These are phyloP conservation scores for Catharus bicknelli DNA, from an alignment of 2,113 vertebrate species.

Conservation along the genomic window DNA sequence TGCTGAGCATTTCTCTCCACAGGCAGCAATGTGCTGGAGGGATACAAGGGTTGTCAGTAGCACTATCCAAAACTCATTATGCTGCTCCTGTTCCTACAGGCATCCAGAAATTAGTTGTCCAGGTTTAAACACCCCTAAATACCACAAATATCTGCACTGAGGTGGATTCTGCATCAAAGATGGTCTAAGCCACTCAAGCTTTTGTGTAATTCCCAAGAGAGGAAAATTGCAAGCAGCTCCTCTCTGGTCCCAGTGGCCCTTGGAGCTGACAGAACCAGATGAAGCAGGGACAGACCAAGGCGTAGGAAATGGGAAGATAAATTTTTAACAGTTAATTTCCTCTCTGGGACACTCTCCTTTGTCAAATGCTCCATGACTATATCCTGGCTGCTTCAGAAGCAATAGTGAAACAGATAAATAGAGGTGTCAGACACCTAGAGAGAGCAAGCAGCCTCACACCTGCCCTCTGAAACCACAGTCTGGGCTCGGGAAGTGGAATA, in stretches of 20 bases:
- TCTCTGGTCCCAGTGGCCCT: not conserved
- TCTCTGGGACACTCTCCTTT: not conserved
- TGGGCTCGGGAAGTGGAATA: not conserved
- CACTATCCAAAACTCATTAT: fast-evolving
- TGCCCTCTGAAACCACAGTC: fast-evolving
- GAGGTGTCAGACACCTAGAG: not conserved
- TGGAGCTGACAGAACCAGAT: not conserved
- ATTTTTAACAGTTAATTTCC: not conserved
- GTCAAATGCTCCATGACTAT: too few species aligned
- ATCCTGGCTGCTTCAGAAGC: not conserved
- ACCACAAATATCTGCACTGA: fast-evolving
- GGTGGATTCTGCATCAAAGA: not conserved
- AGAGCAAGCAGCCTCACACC: not conserved
- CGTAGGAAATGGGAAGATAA: not conserved
- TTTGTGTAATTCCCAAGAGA: not conserved
- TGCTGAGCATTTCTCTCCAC: not conserved
- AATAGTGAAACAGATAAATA: not conserved
- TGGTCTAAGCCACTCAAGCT: fast-evolving
- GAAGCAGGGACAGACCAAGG: not conserved
- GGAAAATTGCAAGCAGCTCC: not conserved
- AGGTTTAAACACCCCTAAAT: not conserved
- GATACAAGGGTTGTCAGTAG: not conserved
- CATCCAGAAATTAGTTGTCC: fast-evolving
- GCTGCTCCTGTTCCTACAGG: not conserved
- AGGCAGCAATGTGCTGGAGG: not conserved